Base-by-base conservation (phyloP, 2,888 invertebrate species). In the Theretra japonica region DNA sequence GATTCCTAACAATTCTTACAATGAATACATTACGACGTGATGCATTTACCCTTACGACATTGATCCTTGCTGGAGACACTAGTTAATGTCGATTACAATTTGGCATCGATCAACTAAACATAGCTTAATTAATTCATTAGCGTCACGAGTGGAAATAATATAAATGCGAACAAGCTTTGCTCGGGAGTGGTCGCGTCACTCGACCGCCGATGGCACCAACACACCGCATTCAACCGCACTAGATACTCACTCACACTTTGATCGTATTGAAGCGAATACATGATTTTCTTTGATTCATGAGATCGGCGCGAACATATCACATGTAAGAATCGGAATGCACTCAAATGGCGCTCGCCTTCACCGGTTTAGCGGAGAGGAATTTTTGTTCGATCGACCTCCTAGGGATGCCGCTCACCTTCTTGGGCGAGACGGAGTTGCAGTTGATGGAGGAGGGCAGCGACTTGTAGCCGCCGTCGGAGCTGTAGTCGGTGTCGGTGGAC, bases 391-490 rank as follows among this genome's bases (percentile, higher is more conserved):
- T 86, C 30, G 94, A 94, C 79, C 94, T 86, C 77, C 95, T 82
- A 17, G 94, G 94, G 74, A 95, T 95, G 50, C 94, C 94, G 80
- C 94, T 94, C 70, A 92, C 87, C 81, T 92, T 94, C 77, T 91
- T 93, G 4, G 94, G 90, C 53, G 94, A 90, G 70, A 79, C 77
- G 4, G 82, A 82, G 75, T 86, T 92, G 79, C 89, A 92, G 81
- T 93, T 94, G 71, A 95, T 94, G 17, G 93, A 93, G 1, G 94
- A 94, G 15, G 95, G 95, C n/a, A 95, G 83, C 0, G 94, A 94
- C 75, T 95, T 95, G 85, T 95, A 94, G 1, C 95, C 95, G 2
- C 95, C 94, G 79, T 94, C 95, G 4, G 94, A 95, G 74, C 94
- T 94, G 78, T 94, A 95, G 78, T 95, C 95, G 0, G 94, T 94